Conservation (phyloP, 2,797 vertebrate genomes). For the Enteromius treurensis region DNA sequence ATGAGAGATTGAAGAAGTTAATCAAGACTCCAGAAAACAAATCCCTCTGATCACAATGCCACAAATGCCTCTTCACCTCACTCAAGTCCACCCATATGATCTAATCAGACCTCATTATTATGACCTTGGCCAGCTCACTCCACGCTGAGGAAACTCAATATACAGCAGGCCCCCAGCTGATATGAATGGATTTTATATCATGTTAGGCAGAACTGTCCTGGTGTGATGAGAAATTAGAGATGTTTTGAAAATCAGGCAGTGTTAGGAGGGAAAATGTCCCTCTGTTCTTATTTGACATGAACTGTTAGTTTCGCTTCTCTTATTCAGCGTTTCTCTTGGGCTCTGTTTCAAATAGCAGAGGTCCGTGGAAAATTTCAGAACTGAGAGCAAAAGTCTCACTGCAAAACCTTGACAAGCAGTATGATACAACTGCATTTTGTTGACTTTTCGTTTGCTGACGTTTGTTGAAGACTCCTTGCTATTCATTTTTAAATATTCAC, state of each 20-base stretch:
- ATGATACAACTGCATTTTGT: not conserved
- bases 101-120: conserved; percentile 51
- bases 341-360: not conserved
- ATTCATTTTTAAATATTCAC: not conserved
- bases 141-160: conserved; percentile 49
- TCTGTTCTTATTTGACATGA: conserved; percentile 22
- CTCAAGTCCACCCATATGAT: conserved; percentile 21
- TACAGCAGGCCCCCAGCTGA: conserved; percentile 29
- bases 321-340: conserved; percentile 9
- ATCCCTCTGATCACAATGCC: conserved; percentile 27
- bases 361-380: not conserved
- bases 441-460: not conserved
- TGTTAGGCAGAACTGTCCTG: conserved; percentile 23
- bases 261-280: not conserved
- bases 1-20: conserved; percentile 9
- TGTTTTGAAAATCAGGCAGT: conserved; percentile 29
- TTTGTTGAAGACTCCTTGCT: not conserved
- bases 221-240: conserved; percentile 25
- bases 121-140: conserved; percentile 42
- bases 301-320: not conserved
- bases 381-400: conserved; percentile 25
- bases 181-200: conserved; percentile 47
- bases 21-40: conserved; percentile 42
- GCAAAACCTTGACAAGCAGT: conserved; percentile 25
- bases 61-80: conserved; percentile 20